Base-by-base conservation (phyloP, 2,888 invertebrate genomes). In the Archips crataeganus region DNA sequence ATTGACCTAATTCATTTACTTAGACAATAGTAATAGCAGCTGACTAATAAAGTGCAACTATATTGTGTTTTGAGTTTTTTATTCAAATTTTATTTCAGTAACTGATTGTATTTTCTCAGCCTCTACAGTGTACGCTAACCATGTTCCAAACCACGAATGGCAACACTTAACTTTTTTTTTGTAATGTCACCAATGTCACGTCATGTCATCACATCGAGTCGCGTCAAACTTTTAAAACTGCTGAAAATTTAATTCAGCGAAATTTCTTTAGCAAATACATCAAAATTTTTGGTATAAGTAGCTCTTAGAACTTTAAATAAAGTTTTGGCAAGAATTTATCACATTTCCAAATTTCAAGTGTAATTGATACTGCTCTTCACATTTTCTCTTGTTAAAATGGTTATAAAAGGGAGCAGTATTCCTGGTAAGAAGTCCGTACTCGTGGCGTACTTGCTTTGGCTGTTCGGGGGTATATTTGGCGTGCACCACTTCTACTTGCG, bases 401-500 rank as follows among this genome's bases (percentile, higher is more conserved):
- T 79, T 75, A 74, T 75, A 67, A 83, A 79, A 77, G 77, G 74
- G 67, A 75, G 75, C 67, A 80, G 69, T 76, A 84, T 85, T 83
- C 75, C 79, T 9, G 76, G 79, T 62, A 82, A 90, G 77, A 97
- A 97, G 84, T 96, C 96, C 1, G 87, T 96, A 10, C 84, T 97
- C 66, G 85, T 96, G 82, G 96, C 99, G 0, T 99, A 99, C 85
- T 75, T 98, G 1, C 91, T 97, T 57, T 99, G 99, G 99, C 83
- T 98, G 0, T 95, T 98, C 79, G 98, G 98, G 23, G 99, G 99
- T 4, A 90, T 97, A 81, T 96, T 98, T 79, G 99, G 99, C 0
- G 91, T 97, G 5, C 99, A 99, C 90, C 98, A 99, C 86, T 96
- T 99, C 83, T 99, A 99, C 90, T 93, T 99, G 77, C 96, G 96